Conservation (phyloP, 1,140 invertebrate species). For the Maconellicoccus hirsutus region DNA sequence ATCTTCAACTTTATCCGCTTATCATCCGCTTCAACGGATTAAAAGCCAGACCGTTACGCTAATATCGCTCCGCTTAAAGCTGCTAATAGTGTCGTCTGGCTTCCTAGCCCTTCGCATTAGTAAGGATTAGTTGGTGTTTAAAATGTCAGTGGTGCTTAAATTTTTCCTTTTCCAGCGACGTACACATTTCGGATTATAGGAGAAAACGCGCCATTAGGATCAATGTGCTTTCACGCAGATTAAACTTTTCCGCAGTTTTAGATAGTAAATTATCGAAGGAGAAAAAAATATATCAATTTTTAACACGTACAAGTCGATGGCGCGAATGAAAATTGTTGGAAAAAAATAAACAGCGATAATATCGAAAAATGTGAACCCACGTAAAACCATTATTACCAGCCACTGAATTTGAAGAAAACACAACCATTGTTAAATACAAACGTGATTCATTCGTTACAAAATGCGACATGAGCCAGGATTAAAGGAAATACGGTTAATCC, state of each 20-base stretch:
- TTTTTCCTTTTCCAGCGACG: neutral
- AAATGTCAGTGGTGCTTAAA: constrained; percentile 18
- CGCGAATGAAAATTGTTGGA: too few species aligned
- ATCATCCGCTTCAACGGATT: constrained; percentile 14
- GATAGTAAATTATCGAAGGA: neutral
- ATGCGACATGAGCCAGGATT: constrained; percentile 7
- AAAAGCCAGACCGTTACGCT: constrained; percentile 13
- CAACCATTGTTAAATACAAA: constrained; percentile 9
- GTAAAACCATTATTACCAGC: neutral
- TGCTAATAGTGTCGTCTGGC: constrained; percentile 19
- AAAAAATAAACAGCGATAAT: neutral
- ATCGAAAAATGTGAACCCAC: neutral
- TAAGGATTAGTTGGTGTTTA: neutral
- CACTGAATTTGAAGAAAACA: constrained; percentile 9
- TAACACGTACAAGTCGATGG: too few species aligned
- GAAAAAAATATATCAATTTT: neutral
- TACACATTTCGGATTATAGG: neutral
- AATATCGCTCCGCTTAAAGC: constrained; percentile 9
- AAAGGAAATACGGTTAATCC: constrained; percentile 8
- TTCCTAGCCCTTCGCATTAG: constrained; percentile 17
- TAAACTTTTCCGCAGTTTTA: too few species aligned
- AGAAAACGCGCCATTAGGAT: too few species aligned
- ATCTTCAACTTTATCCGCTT: constrained; percentile 19
- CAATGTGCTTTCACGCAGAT: too few species aligned
- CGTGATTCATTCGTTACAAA: constrained; percentile 8